Base-by-base conservation (phyloP, 1,140 invertebrate genomes). In the Campoletis sonorensis region DNA sequence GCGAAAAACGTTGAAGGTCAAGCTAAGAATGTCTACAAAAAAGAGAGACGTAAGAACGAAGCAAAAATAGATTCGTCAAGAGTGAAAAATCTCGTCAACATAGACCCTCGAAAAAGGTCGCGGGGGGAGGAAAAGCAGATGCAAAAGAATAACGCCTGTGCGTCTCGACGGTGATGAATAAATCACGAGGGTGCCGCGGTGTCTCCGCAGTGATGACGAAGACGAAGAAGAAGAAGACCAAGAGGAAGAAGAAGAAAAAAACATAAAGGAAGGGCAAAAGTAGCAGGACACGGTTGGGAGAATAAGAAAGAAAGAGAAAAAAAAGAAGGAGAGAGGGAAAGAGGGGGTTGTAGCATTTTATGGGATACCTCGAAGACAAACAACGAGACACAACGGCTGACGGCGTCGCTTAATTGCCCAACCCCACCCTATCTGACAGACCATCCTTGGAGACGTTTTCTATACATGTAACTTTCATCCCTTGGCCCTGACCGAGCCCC, bases 371-470 rank as follows among this genome's bases (percentile, higher is more conserved):
- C 86, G 86, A 88, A 89, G 88, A 88, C 87, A 88, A 89, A 88
- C 88, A 89, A 86, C 87, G 88, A 88, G 88, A 88, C 86, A 87
- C 87, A 88, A 88, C 86, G 87, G 84, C 86, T 88, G 87, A 88
- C 86, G 87, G 88, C 87, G 86, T 86, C 86, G 86, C 83, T 88
- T 89, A 89, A 89, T 89, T 89, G 87, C 87, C 88, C 85, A 83
- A 80, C 82, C 83, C 83, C 73, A 76, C 82, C 85, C 75, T 45
- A 30, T 40, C 75, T 27, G 40, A 77, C 54, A 37, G 54, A 54
- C 75, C 67, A 71, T 33, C 78, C 77, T 70, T 30, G 71, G 71
- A 67, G 61, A 67, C 61, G 8, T 23, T 67, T 13, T 11, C 13
- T 67, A 26, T 67, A 23, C 23, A 23, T 15, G 23, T 76, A 76